Conservation (phyloP, 2,113 vertebrate genomes). For the Microcebus tavaratra region DNA sequence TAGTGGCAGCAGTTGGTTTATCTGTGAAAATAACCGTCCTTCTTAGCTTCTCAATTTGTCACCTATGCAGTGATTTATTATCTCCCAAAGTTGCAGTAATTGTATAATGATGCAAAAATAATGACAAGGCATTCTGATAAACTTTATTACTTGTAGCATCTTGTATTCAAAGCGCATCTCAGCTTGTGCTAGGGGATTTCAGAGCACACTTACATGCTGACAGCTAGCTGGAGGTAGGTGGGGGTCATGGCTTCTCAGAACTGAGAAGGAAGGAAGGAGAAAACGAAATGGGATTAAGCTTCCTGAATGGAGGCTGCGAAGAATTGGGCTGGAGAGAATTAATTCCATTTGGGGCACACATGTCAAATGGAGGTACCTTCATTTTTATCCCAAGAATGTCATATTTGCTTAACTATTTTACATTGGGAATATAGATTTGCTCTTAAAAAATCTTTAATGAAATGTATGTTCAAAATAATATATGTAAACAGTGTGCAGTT, state of each 20-base stretch:
- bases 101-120: slow-evolving; percentile 78
- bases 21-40: slow-evolving; percentile 71
- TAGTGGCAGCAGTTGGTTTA: slow-evolving; percentile 69
- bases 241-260: not conserved
- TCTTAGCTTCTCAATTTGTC: slow-evolving; percentile 72
- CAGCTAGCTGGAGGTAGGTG: not conserved
- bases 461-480: slow-evolving; percentile 2
- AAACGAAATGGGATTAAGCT: not conserved
- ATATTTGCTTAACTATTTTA: not conserved
- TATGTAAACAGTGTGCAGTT: not conserved
- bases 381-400: not conserved
- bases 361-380: not conserved
- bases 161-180: slow-evolving; percentile 59
- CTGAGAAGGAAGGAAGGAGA: not conserved
- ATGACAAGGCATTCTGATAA: slow-evolving; percentile 74
- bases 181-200: not conserved
- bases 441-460: slow-evolving; percentile 15
- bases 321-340: not conserved
- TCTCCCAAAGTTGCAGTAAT: slow-evolving; percentile 69
- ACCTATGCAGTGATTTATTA: slow-evolving; percentile 75
- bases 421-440: not conserved
- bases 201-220: not conserved
- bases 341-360: not conserved
- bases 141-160: slow-evolving; percentile 68
- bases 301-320: not conserved